Base-by-base conservation (phyloP, 2,113 vertebrate species). In the Microcebus murinus region DNA sequence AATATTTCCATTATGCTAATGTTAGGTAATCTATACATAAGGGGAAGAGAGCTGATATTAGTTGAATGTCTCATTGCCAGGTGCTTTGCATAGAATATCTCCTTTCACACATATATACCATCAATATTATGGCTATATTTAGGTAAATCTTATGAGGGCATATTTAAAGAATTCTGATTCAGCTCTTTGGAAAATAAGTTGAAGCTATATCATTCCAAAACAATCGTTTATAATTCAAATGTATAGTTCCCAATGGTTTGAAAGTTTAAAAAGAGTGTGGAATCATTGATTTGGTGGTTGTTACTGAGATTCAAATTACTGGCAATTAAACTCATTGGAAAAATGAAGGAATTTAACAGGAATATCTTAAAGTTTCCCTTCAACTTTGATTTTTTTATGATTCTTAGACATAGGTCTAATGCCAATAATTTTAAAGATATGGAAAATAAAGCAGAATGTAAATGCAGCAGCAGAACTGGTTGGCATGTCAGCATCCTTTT, bases 201-300 rank as follows among this genome's bases (percentile, higher is more conserved):
- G 1, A 94, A 61, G 50, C 13, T 31, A 34, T 36, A 61, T 45
- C 74, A 87, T 65, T 93, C 17, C 13, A 89, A 95, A 94, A 68
- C 23, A 87, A 74, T 4, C 0, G 12, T 52, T 68, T 94, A 63
- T 39, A 84, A 68, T 68, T 87, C 71, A 93, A 94, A 63, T 91
- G 31, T 48, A 83, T 93, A 61, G 67, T 89, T 94, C 45, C 85
- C 91, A 94, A 65, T 52, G 70, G 86, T 93, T 97, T 89, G 73
- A 93, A 95, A 68, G 18, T 13, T 34, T 9, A 70, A 48, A 73
- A 21, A 18, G 90, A 63, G n/a, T 65, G 79, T 83, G 86, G 79
- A 1, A 1, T 76, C 42, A 95, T 96, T 97, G 91, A 96, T 94
- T 97, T 74, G 71, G 93, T 94, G 82, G 93, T 67, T 74, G 34